Base-by-base conservation (phyloP, 2,797 vertebrate genomes). In the Tenualosa thibaudeaui region DNA sequence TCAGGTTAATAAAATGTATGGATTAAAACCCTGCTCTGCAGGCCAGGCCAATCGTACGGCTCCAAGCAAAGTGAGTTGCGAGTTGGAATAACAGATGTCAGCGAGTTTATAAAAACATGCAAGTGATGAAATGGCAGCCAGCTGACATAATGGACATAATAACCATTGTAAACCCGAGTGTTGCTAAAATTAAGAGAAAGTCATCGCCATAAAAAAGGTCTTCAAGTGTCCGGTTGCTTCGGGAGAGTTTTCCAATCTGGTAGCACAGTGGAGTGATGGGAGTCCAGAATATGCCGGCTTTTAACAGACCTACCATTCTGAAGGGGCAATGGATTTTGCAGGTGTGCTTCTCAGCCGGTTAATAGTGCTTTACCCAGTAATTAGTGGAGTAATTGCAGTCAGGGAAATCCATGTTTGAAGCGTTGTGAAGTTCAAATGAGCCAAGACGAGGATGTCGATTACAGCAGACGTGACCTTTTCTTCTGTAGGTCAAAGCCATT, bases 1-100 rank as follows among this genome's bases (percentile, higher is more conserved):
- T 92, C 88, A 87, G 87, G 85, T 93, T 94, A 90, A 90, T 94
- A 91, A 93, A 92, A 93, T 43, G 2, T 86, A 84, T 49, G 53
- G 60, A 88, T 88, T 88, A 65, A 89, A 89, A 88, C 75, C 85
- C 85, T 84, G 86, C 84, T 81, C 46, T 90, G 84, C 89, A 71
- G 84, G 87, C 83, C 89, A 71, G 84, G 87, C 83, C 83, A 89
- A 81, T 86, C 86, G 81, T 90, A 89, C 82, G 84, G 86, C 43
- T 81, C 83, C 85, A 68, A 81, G 53, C 22, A 53, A 86, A 85
- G 71, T 86, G 81, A 84, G 82, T 89, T 89, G 87, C 90, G 82
- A 94, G 91, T 90, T 88, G 87, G 87, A 93, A 93, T 92, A 94
- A 89, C 92, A 93, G 89, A 94, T 93, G 92, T 92, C 86, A 88